Evolutionary conservation across 1,140 invertebrate species (phyloP).

Genomic region (Oncopodura yosiiana): DNA sequence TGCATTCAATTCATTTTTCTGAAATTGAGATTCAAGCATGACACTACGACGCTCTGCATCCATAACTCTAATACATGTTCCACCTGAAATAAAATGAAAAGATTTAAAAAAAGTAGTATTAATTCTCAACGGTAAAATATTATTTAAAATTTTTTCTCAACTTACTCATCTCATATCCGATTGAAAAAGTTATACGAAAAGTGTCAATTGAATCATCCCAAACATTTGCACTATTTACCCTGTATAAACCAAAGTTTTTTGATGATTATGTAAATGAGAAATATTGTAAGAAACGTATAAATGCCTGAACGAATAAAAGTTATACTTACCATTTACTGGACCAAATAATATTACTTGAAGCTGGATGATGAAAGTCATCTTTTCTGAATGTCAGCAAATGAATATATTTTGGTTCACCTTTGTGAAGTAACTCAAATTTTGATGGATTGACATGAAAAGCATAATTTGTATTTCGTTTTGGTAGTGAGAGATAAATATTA

Average conservation of each 20-base stretch:
- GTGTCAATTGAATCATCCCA: not conserved
- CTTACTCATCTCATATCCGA: slow-evolving; percentile 1
- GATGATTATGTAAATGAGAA: no score
- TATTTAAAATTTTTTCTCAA: not conserved
- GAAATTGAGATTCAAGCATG: no score
- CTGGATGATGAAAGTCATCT: no score
- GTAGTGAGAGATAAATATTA: not conserved
- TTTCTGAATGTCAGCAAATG: no score
- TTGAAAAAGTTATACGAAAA: not conserved
- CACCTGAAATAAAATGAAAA: not conserved
- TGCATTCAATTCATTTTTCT: not conserved
- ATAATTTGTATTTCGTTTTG: not conserved
- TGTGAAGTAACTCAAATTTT: not conserved
- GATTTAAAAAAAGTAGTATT: no score
- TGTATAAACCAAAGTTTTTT: no score
- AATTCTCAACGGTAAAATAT: not conserved
- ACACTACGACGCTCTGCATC: not conserved
- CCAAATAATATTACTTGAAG: no score
- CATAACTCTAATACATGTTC: slow-evolving; percentile 1
- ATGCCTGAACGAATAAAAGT: no score
- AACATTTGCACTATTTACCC: not conserved
- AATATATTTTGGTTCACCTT: no score
- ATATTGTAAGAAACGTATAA: no score
- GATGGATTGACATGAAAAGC: not conserved
- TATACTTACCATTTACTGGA: no score